Percentiles rank a stretch among this genome's conserved stretches.
These are phyloP conservation scores for Amphimallon solstitiale DNA, from an alignment of 2,888 invertebrate genomes.

Conservation along the genomic window DNA sequence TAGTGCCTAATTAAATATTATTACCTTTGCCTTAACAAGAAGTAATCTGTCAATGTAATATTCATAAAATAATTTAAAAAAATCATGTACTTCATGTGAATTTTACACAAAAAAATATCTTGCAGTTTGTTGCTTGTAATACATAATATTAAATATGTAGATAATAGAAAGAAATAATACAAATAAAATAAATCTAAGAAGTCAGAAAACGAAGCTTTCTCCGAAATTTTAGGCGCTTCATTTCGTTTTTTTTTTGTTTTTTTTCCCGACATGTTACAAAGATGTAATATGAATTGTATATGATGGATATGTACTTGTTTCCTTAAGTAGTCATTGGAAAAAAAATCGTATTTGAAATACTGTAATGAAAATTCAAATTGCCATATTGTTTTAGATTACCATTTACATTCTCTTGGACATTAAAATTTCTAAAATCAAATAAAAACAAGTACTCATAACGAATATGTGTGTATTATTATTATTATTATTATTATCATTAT, in stretches of 20 bases:
- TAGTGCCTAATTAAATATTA: slow-evolving; percentile 35
- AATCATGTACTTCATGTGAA: slow-evolving; percentile 31
- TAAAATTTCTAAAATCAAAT: slow-evolving; percentile 36
- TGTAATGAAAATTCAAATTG: slow-evolving; percentile 2
- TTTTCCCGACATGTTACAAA: slow-evolving; percentile 23
- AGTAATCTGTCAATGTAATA: slow-evolving; percentile 33
- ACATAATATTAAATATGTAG: slow-evolving; percentile 37
- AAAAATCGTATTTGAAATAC: background rate
- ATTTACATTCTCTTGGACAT: slow-evolving; percentile 20
- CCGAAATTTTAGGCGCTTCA: slow-evolving; percentile 28
- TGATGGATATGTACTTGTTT: slow-evolving; percentile 35
- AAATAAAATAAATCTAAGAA: slow-evolving; percentile 27
- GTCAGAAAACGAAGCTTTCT: slow-evolving; percentile 10
- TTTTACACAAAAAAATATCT: slow-evolving; percentile 35
- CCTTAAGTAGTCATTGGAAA: background rate
- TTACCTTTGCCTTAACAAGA: slow-evolving; percentile 35
- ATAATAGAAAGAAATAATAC: slow-evolving; percentile 31
- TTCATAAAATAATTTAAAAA: slow-evolving; percentile 24
- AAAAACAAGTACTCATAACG: slow-evolving; percentile 38
- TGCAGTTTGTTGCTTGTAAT: slow-evolving; percentile 39
- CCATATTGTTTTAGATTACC: slow-evolving; percentile 13
- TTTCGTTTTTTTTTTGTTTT: slow-evolving; percentile 14
- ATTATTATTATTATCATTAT: too few species aligned
- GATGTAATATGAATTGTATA: slow-evolving; percentile 20
- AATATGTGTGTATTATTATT: slow-evolving; percentile 28